Conservation (phyloP, 2,888 invertebrate species). For the Noctua pronuba region DNA sequence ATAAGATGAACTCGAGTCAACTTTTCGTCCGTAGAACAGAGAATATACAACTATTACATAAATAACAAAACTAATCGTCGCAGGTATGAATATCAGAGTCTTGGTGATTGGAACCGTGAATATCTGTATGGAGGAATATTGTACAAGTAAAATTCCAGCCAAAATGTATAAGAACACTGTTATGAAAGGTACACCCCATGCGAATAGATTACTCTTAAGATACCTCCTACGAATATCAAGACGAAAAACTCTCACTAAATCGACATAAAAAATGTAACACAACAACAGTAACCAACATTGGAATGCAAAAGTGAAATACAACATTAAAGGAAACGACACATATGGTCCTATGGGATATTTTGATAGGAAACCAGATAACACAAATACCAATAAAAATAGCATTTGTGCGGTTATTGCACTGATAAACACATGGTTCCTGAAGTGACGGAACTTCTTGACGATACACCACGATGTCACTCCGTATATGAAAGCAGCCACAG, state of each 20-base stretch:
- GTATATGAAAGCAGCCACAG: neutral
- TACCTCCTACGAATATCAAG: neutral
- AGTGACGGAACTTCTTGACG: slow-evolving; percentile 5
- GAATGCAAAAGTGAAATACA: neutral
- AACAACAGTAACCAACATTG: slow-evolving; percentile 4
- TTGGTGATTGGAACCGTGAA: neutral
- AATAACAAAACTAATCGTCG: neutral
- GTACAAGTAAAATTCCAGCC: neutral
- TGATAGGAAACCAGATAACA: neutral
- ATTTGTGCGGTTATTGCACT: neutral
- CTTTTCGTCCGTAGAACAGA: too few species aligned
- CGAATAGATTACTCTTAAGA: neutral
- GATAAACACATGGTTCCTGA: neutral
- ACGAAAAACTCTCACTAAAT: slow-evolving; percentile 5
- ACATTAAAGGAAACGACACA: neutral
- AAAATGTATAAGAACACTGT: neutral
- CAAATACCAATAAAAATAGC: neutral
- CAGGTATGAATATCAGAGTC: neutral
- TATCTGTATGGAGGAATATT: neutral
- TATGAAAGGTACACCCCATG: slow-evolving; percentile 7
- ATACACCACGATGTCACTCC: slow-evolving; percentile 6
- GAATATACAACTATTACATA: neutral
- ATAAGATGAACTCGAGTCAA: too few species aligned
- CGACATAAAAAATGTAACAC: slow-evolving; percentile 7
- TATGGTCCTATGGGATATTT: neutral